Conservation (phyloP, 2,797 vertebrate species). For the Notolepis coatsorum region DNA sequence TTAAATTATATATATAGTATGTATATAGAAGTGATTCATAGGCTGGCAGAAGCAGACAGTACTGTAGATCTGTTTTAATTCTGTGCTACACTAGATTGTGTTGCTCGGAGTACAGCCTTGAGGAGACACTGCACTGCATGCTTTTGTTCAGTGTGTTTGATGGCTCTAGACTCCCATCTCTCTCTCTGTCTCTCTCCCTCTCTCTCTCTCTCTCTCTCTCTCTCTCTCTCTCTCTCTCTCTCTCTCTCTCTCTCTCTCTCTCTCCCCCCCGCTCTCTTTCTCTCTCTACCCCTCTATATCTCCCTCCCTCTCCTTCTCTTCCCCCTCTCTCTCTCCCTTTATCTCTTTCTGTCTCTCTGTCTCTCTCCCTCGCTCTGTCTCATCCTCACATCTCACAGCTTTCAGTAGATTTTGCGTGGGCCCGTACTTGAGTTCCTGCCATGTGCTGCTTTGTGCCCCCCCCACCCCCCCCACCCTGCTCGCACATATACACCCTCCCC, state of each 20-base stretch:
- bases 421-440: slow-evolving; percentile 75
- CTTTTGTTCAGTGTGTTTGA: slow-evolving; percentile 62
- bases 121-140: slow-evolving; percentile 36
- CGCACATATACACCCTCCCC: slow-evolving; percentile 36
- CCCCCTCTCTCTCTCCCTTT: slow-evolving; percentile 5
- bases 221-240: slow-evolving; percentile 44
- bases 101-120: slow-evolving; percentile 54
- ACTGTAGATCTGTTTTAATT: slow-evolving; percentile 58
- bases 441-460: slow-evolving; percentile 76
- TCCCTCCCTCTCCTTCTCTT: slow-evolving; percentile 11
- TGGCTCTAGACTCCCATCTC: slow-evolving; percentile 64
- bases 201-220: background rate
- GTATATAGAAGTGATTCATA: slow-evolving; percentile 40
- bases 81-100: slow-evolving; percentile 40
- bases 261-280: slow-evolving; percentile 50
- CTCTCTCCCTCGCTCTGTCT: slow-evolving; percentile 50
- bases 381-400: slow-evolving; percentile 57
- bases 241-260: slow-evolving; percentile 53
- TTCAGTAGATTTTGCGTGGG: slow-evolving; percentile 76
- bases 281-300: slow-evolving; percentile 16
- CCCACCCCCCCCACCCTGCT: no score
- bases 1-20: no score
- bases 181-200: slow-evolving; percentile 38
- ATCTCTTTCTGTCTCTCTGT: slow-evolving; percentile 39
- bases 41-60: slow-evolving; percentile 34